A percentile compares a stretch with the other conserved stretches of the same genome.
phyloP scores from a whole-genome alignment of 1,140 invertebrate genomes.

The Hylyphantes graminicola region DNA sequence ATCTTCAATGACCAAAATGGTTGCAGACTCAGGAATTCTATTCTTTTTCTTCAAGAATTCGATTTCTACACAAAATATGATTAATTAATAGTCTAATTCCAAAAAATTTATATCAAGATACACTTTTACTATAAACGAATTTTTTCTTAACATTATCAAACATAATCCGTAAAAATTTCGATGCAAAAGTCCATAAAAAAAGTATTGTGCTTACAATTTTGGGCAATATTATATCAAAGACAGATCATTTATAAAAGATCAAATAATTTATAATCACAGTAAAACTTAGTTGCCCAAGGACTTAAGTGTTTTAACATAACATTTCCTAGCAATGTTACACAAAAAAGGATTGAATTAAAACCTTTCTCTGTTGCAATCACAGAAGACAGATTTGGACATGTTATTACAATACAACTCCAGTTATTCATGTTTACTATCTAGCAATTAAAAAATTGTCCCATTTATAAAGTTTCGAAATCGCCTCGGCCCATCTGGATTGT shows the following conservation, averaged over 20 bases:
- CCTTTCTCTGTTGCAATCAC: slow-evolving; percentile 47
- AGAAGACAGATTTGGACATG: slow-evolving; percentile 35
- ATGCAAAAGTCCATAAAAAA: background rate
- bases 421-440: background rate
- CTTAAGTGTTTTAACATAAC: too few species aligned
- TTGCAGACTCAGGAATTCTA: slow-evolving; percentile 65
- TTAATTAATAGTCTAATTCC: too few species aligned
- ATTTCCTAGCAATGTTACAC: background rate
- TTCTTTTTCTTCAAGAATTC: slow-evolving; percentile 66
- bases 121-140: too few species aligned
- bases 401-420: slow-evolving; percentile 48
- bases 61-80: slow-evolving; percentile 65
- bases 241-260: background rate
- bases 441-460: too few species aligned
- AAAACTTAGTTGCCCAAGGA: background rate
- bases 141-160: too few species aligned
- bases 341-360: background rate
- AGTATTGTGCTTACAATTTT: background rate
- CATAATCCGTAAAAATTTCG: too few species aligned
- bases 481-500: too few species aligned
- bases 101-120: background rate
- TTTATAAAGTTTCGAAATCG: too few species aligned
- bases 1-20: slow-evolving; percentile 69
- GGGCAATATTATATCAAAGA: background rate
- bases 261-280: background rate